phyloP scores from a whole-genome alignment of 2,888 invertebrate genomes.

The Nymphalis polychloros region DNA sequence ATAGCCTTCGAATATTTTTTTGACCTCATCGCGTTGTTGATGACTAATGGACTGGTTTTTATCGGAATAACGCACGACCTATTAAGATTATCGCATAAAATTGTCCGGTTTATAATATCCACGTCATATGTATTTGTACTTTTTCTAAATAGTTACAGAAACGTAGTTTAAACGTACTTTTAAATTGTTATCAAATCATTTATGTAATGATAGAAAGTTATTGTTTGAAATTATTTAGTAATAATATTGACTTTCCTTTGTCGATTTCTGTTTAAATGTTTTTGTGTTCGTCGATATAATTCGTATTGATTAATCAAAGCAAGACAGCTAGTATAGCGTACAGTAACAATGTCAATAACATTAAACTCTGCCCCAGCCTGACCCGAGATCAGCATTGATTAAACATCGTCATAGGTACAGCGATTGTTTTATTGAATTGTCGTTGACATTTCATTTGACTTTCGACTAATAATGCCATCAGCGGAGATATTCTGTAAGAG shows the following conservation, averaged over 20 bases:
- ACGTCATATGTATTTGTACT: conserved; percentile 3
- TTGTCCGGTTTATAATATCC: background rate
- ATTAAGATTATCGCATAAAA: background rate
- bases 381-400: conserved; percentile 38
- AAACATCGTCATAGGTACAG: conserved; percentile 22
- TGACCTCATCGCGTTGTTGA: conserved; percentile 26
- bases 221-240: background rate
- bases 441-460: conserved; percentile 27
- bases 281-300: background rate
- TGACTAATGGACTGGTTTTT: conserved; percentile 32
- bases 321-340: conserved; percentile 21
- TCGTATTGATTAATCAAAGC: conserved; percentile 10
- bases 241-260: background rate
- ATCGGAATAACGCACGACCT: conserved; percentile 11
- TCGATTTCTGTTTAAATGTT: background rate
- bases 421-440: conserved; percentile 34
- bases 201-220: background rate
- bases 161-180: background rate
- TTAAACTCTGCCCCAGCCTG: conserved; percentile 48
- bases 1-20: conserved; percentile 29
- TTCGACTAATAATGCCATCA: conserved; percentile 11
- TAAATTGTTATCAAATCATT: background rate
- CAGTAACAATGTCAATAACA: conserved; percentile 49
- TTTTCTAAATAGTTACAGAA: background rate
- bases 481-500: too few species aligned